phyloP scores from a whole-genome alignment of 2,113 vertebrate species.

The Salvator merianae region DNA sequence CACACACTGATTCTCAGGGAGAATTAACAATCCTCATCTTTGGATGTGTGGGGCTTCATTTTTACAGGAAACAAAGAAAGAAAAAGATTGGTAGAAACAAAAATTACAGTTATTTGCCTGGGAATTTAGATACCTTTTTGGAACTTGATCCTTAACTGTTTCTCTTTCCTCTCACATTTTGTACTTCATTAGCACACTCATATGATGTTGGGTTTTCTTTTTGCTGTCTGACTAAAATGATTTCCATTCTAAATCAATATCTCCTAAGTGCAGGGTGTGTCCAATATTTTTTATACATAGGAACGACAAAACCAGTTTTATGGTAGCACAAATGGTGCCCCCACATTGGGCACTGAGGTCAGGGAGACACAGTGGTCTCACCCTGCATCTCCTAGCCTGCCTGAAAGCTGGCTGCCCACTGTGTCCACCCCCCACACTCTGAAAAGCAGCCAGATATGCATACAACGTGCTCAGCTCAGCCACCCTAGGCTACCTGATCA shows the following conservation, averaged over 20 bases:
- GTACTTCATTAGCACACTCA: neutral
- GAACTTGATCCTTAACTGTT: no score
- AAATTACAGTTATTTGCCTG: neutral
- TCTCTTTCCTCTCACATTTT: conserved; percentile 4
- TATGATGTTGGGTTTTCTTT: neutral
- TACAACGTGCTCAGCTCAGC: no score
- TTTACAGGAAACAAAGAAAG: neutral
- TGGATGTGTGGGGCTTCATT: neutral
- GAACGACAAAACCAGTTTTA: no score
- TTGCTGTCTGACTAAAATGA: neutral
- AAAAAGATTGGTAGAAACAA: neutral
- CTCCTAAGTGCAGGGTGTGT: neutral
- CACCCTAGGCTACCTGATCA: no score
- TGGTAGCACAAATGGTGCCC: no score
- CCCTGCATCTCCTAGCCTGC: no score
- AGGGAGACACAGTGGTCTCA: no score
- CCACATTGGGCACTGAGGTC: no score
- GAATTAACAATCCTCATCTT: neutral
- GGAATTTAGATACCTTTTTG: neutral
- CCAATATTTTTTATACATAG: no score
- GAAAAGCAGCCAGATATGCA: no score
- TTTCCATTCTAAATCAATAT: neutral
- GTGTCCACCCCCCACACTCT: no score
- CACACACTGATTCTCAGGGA: neutral
- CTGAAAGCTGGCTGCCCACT: no score